Evolutionary conservation across 2,888 invertebrate genomes (phyloP).

Genomic region (Listrodromus nycthemerus): DNA sequence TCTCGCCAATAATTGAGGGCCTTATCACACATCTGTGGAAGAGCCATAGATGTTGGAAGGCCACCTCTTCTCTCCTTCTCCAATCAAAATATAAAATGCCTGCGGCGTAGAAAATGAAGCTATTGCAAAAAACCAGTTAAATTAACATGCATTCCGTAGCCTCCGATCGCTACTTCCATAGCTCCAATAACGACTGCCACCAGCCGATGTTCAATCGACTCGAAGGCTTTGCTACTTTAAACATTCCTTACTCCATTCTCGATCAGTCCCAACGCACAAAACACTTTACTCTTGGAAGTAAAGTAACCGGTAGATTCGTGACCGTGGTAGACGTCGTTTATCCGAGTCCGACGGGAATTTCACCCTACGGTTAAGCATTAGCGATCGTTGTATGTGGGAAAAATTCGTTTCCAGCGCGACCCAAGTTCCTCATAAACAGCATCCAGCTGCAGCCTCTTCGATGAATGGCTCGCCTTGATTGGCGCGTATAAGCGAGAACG

Average conservation of each 20-base stretch:
- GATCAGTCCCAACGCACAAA: background rate
- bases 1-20: constrained; percentile 47
- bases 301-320: background rate
- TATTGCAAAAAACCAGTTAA: background rate
- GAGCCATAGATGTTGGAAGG: background rate
- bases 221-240: background rate
- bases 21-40: constrained; percentile 3
- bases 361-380: background rate
- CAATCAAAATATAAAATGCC: constrained; percentile 8
- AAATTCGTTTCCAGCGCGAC: background rate
- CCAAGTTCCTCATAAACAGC: background rate
- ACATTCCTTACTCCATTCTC: background rate
- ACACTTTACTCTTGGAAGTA: background rate
- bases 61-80: background rate
- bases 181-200: background rate
- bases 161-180: background rate
- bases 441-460: background rate
- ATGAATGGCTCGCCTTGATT: constrained; percentile 24
- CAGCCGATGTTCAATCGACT: background rate
- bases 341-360: background rate
- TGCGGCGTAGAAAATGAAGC: background rate
- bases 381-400: background rate
- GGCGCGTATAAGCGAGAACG: constrained; percentile 19
- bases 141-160: constrained; percentile 3
- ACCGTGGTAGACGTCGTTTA: background rate